phyloP scores from a whole-genome alignment of 2,113 vertebrate genomes.

The Sardina pilchardus region DNA sequence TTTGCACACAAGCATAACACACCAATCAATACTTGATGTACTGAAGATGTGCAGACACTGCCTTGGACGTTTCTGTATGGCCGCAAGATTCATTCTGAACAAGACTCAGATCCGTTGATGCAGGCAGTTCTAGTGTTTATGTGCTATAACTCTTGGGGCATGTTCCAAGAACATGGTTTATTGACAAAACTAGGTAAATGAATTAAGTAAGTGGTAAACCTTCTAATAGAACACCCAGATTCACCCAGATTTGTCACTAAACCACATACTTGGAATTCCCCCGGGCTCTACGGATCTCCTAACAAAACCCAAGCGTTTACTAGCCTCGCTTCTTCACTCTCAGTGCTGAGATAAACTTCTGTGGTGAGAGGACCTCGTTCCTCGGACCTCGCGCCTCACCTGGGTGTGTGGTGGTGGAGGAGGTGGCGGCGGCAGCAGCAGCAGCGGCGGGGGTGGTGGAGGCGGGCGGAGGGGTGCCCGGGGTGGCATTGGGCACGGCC shows the following conservation, averaged over 20 bases:
- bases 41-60: no score
- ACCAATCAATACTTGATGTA: not conserved
- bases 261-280: no score
- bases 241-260: no score
- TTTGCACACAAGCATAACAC: not conserved
- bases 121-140: not conserved
- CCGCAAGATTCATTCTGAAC: no score
- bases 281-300: not conserved
- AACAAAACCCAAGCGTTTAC: not conserved
- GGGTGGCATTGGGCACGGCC: conserved; percentile 73
- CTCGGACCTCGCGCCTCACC: not conserved
- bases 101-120: no score
- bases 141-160: not conserved
- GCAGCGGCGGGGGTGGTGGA: conserved; percentile 75
- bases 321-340: not conserved
- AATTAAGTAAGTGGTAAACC: no score
- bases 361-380: not conserved
- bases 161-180: no score
- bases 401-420: not conserved
- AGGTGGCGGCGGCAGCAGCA: conserved; percentile 39
- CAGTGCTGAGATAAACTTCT: not conserved
- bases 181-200: no score
- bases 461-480: conserved; percentile 70
- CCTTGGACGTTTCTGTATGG: no score
- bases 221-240: no score